Evolutionary conservation across 2,113 vertebrate genomes (phyloP).

Genomic region (Athene noctua): DNA sequence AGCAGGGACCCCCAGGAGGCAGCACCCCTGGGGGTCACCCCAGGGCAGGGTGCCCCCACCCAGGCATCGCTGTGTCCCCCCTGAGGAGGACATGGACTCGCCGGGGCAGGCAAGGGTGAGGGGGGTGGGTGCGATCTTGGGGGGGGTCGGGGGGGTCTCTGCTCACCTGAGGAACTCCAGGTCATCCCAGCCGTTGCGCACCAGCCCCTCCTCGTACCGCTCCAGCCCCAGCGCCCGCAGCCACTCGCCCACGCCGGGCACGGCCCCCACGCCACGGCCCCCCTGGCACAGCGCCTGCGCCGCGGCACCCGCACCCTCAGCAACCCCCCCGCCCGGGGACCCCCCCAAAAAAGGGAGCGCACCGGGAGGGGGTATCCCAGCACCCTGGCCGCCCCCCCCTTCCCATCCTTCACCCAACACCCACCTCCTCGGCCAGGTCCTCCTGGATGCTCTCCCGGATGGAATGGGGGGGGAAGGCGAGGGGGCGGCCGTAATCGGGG

Average conservation of each 20-base stretch:
- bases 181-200: constrained; percentile 97
- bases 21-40: background rate
- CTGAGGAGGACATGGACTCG: background rate
- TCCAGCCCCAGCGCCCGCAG: constrained; percentile 88
- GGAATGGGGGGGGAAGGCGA: constrained; percentile 85
- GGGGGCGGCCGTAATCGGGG: constrained; percentile 71
- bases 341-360: no score
- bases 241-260: constrained; percentile 90
- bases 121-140: no score
- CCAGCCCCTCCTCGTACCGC: constrained; percentile 88
- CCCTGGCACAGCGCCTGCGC: constrained; percentile 71
- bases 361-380: no score
- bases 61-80: background rate
- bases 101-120: no score
- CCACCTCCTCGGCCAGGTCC: constrained; percentile 90
- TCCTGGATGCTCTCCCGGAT: constrained; percentile 92
- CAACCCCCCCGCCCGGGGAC: background rate
- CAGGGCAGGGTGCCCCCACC: background rate
- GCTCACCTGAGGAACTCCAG: constrained; percentile 93
- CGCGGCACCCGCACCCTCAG: background rate
- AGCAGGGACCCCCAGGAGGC: background rate
- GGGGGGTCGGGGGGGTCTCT: no score
- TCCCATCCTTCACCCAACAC: background rate
- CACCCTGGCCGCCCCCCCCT: background rate
- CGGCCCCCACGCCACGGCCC: constrained; percentile 72